Evolutionary conservation across 2,888 invertebrate species (phyloP), one percentile per base, ranked within the genome.

Genomic region (Scaptomyza cyrtandrae): DNA sequence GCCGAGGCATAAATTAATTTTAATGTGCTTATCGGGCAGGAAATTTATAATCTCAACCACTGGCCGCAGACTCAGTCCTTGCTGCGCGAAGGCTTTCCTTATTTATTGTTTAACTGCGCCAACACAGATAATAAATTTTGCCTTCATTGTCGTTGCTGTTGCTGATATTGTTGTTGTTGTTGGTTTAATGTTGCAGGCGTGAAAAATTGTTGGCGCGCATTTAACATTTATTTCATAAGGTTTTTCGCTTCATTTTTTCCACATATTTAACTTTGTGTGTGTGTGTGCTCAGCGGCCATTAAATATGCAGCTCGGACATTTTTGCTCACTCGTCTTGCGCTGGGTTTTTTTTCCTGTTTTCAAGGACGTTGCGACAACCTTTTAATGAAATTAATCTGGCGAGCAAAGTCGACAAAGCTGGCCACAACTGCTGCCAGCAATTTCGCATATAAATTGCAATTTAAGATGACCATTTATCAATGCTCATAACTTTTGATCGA

Each of bases 331-430:
- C 59, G 53, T 53, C 55, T 65, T 45, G 64, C 48, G 49, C 46
- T 37, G 37, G 1, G 13, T 53, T 77, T 78, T 55, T 57, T 24
- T 37, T 53, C 10, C 16, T 5, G 14, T 39, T 72, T 86, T 65
- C 84, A 82, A 82, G 81, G 81, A 66, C 68, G 63, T 68, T 67
- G 67, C 68, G 71, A 70, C 69, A 66, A 78, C 62, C 63, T 73
- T 82, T 88, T 72, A 78, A 81, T 78, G 70, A 89, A 83, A 89
- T 89, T 83, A 85, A 85, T 87, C 75, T 71, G 66, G 53, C 55
- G 49, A 27, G 44, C 33, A 46, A 44, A 13, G 29, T 37, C 48
- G 33, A 11, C 35, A 9, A 14, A 19, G 57, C 37, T 14, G 43
- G 35, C 33, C 33, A 14, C 58, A 55, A 55, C 59, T 68, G 75